A percentile compares a stretch with the other conserved stretches of the same genome.
Conservation (phyloP, 2,888 invertebrate genomes). For the Aricia artaxerxes region DNA sequence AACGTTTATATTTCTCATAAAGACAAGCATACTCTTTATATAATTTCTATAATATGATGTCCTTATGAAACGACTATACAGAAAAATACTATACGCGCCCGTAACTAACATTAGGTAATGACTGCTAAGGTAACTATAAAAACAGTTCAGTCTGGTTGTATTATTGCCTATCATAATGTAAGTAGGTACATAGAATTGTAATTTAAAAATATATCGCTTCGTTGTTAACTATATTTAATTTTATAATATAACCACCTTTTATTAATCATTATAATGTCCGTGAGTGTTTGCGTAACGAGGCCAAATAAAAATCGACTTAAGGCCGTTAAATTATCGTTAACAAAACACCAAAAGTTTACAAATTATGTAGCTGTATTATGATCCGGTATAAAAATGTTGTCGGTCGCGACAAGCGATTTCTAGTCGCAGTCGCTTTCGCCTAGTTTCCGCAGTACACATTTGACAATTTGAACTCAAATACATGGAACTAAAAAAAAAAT, state of each 20-base stretch:
- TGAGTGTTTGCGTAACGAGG: not conserved
- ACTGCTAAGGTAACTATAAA: conserved; percentile 45
- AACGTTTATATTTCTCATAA: conserved; percentile 39
- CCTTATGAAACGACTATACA: conserved; percentile 39
- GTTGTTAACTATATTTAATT: conserved; percentile 40
- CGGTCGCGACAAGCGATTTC: not conserved
- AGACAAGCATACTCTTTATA: conserved; percentile 33
- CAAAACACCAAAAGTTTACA: not conserved
- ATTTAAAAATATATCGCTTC: conserved; percentile 42
- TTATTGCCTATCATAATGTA: conserved; percentile 41
- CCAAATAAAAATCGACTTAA: conserved; percentile 12
- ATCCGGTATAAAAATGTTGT: not conserved
- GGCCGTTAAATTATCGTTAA: not conserved
- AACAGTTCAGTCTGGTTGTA: conserved; percentile 45
- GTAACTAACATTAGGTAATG: conserved; percentile 38
- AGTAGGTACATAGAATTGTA: conserved; percentile 40
- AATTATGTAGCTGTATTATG: not conserved
- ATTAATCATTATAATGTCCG: conserved; percentile 3
- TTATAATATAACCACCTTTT: conserved; percentile 28
- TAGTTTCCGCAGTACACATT: not conserved
- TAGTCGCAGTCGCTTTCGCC: not conserved
- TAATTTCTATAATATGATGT: conserved; percentile 34
- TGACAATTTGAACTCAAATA: not conserved
- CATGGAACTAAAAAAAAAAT: not conserved
- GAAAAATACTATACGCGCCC: conserved; percentile 41